These are phyloP conservation scores for Epinotia nisella DNA, from an alignment of 2,888 invertebrate genomes.

Conservation along the genomic window DNA sequence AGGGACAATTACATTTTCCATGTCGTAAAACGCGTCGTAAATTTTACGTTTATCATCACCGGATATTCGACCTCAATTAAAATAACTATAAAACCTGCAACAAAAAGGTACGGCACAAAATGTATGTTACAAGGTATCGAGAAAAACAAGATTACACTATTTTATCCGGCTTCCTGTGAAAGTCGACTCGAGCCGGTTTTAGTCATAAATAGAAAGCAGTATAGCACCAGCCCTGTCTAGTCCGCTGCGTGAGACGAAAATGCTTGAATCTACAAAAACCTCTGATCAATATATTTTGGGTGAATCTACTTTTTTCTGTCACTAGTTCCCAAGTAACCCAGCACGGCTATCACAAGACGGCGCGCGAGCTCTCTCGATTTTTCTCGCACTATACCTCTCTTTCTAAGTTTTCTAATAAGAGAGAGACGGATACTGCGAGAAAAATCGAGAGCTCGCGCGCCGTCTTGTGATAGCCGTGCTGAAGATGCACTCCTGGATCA, in stretches of 20 bases:
- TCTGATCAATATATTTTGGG: neutral
- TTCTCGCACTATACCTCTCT: too few species aligned
- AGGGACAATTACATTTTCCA: neutral
- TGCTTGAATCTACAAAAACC: slow-evolving; percentile 12
- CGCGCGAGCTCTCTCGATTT: too few species aligned
- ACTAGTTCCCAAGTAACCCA: too few species aligned
- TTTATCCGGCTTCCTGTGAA: slow-evolving; percentile 30
- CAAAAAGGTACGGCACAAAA: slow-evolving; percentile 14
- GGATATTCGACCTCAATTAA: slow-evolving; percentile 8
- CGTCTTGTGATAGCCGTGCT: too few species aligned
- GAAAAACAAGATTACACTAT: slow-evolving; percentile 25
- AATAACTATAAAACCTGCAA: slow-evolving; percentile 6
- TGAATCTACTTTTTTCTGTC: too few species aligned
- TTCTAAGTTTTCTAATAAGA: too few species aligned
- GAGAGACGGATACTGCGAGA: too few species aligned
- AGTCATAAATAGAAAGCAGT: slow-evolving; percentile 40
- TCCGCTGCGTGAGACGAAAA: neutral
- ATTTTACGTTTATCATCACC: neutral
- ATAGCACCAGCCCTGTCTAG: slow-evolving; percentile 24
- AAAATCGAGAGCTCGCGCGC: too few species aligned
- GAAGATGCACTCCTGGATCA: too few species aligned
- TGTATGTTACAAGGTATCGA: slow-evolving; percentile 26
- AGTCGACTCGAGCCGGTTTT: slow-evolving; percentile 29
- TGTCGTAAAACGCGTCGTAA: neutral
- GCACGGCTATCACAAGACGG: too few species aligned